Base-by-base conservation (phyloP, 2,113 vertebrate species). In the Gallinago paraguaiae region DNA sequence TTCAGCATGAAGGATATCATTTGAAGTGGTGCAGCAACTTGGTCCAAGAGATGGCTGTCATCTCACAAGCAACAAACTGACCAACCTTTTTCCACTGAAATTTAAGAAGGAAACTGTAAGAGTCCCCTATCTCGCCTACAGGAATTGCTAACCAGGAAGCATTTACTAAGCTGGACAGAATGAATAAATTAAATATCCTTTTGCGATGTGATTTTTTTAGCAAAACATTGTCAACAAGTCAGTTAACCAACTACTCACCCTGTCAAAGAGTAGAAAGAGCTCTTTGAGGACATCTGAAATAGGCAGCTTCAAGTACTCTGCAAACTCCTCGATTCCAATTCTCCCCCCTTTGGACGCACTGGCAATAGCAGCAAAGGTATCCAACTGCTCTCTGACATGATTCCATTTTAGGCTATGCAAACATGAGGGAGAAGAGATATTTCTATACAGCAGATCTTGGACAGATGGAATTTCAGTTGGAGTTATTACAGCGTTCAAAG, bases 211-310 rank as follows among this genome's bases (percentile, higher is more conserved):
- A 68, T 39, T 57, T 88, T 90, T 68, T 45, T 56, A 94, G 57
- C 11, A 86, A 75, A 86, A 70, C 56, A 27, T 19, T 43, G 56
- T 57, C 33, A 88, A 50, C 14, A 71, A 69, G 33, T 41, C 43
- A 63, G 15, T 71, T 76, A 86, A 72, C 6, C 60, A 67, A 61
- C 45, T 92, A 97, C 98, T 95, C 96, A 99, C 99, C 98, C 99
- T 98, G 97, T 99, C 99, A 86, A 99, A 99, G 81, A 99, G 98
- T 13, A 98, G 88, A 92, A 99, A 99, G 68, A 99, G 98, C 90
- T 99, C 99, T 95, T 93, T 97, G 14, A 99, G 98, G 63, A 97
- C 97, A 30, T 98, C 98, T 18, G 96, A 99, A 84, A 99, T 53
- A 6, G 99, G 99, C 27, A 99, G 94, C 96, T 99, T 99, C 65